Evolutionary conservation across 2,113 vertebrate genomes (phyloP).

Genomic region (Gopherus flavomarginatus): DNA sequence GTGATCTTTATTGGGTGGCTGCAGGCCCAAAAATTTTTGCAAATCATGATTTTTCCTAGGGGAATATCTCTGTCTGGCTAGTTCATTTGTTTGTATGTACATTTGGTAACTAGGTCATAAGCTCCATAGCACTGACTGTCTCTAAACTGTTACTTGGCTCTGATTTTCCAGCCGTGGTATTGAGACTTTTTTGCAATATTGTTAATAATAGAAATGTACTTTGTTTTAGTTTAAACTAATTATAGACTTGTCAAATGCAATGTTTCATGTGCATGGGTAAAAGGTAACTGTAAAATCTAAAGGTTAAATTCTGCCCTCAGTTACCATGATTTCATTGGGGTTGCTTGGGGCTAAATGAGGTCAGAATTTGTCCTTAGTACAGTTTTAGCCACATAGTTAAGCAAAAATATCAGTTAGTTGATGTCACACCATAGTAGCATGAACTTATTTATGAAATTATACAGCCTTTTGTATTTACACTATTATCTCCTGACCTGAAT

Average conservation of each 20-base stretch:
- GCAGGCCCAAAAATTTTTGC: slow-evolving; percentile 62
- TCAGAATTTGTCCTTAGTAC: background rate
- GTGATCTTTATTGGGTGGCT: slow-evolving; percentile 58
- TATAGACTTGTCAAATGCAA: slow-evolving; percentile 49
- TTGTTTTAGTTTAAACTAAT: slow-evolving; percentile 70
- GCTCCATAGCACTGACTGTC: slow-evolving; percentile 65
- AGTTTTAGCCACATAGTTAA: background rate
- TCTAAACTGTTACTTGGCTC: slow-evolving; percentile 67
- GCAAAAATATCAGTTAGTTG: background rate
- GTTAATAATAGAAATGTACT: slow-evolving; percentile 73
- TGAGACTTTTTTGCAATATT: slow-evolving; percentile 66
- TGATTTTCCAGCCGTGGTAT: slow-evolving; percentile 52
- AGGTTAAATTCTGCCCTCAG: slow-evolving; percentile 18
- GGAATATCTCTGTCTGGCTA: slow-evolving; percentile 57
- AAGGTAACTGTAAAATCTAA: slow-evolving; percentile 40
- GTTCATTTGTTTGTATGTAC: slow-evolving; percentile 71
- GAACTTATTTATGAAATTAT: background rate
- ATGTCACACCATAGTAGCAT: background rate
- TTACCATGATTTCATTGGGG: background rate
- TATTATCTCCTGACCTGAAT: background rate
- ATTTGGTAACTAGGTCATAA: slow-evolving; percentile 74
- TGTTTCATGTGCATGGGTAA: slow-evolving; percentile 58
- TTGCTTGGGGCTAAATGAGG: background rate
- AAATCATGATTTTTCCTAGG: slow-evolving; percentile 58
- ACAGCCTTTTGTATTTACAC: background rate